These are phyloP conservation scores for Drosophila diplacantha DNA, from an alignment of 2,888 invertebrate genomes.

Conservation along the genomic window DNA sequence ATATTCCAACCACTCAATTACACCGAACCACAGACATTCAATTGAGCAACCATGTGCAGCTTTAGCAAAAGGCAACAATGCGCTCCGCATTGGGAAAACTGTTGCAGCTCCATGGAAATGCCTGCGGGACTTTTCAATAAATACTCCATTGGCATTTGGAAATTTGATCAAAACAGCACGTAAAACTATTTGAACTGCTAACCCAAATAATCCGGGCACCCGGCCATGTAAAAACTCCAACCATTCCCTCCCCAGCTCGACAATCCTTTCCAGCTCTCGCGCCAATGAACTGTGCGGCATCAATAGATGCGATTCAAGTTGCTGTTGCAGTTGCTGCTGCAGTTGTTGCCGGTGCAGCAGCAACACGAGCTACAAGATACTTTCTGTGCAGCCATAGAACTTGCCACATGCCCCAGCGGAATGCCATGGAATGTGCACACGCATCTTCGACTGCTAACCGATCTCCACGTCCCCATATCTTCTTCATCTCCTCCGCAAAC, in stretches of 20 bases:
- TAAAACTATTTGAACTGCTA: constrained; percentile 71
- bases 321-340: constrained; percentile 10
- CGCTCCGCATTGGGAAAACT: constrained; percentile 15
- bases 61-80: constrained; percentile 42
- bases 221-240: constrained; percentile 13
- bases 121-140: constrained; percentile 61
- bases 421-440: constrained; percentile 70
- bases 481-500: constrained; percentile 13
- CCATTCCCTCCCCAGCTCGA: not conserved
- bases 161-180: constrained; percentile 64
- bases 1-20: constrained; percentile 64
- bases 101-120: constrained; percentile 26
- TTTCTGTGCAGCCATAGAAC: constrained; percentile 61
- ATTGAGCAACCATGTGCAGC: constrained; percentile 52
- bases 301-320: constrained; percentile 60
- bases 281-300: constrained; percentile 70
- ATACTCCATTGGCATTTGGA: constrained; percentile 56
- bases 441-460: constrained; percentile 65
- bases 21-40: constrained; percentile 51
- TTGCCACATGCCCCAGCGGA: constrained; percentile 63
- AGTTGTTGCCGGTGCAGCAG: constrained; percentile 28
- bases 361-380: constrained; percentile 68
- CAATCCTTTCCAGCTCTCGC: constrained; percentile 26
- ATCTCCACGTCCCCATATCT: constrained; percentile 10
- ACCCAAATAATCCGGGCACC: constrained; percentile 58